Evolutionary conservation across 2,113 vertebrate species (phyloP).

Genomic region (Stegostoma tigrinum): DNA sequence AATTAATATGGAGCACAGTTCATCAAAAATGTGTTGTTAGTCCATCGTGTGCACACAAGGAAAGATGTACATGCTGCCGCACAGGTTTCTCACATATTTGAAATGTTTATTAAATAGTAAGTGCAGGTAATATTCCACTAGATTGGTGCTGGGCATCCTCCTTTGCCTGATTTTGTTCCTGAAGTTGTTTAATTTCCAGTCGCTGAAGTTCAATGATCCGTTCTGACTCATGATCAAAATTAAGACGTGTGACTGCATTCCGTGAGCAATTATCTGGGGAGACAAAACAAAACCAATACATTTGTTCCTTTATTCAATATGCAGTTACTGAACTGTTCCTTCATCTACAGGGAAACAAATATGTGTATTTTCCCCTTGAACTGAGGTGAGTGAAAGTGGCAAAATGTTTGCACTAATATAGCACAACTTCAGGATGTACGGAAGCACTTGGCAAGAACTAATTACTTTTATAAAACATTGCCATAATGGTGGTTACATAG

Average conservation of each 20-base stretch:
- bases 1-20: not conserved
- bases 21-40: not conserved
- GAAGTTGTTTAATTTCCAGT: constrained; percentile 61
- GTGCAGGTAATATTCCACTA: constrained; percentile 47
- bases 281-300: not conserved
- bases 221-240: constrained; percentile 57
- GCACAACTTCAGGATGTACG: no score
- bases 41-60: not conserved
- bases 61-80: not conserved
- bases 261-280: constrained; percentile 21
- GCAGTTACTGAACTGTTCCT: not conserved
- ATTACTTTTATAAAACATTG: not conserved
- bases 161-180: constrained; percentile 57
- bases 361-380: not conserved
- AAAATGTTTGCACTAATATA: not conserved
- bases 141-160: constrained; percentile 44
- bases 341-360: not conserved
- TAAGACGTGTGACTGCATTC: constrained; percentile 48
- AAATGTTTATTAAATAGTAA: constrained; percentile 30
- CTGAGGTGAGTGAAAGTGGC: not conserved
- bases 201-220: constrained; percentile 70
- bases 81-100: not conserved
- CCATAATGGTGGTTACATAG: no score
- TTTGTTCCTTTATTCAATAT: constrained; percentile 10
- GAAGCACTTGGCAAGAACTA: not conserved